Conservation (phyloP, 92 coral and sea anemone genomes). For the Parazoanthus atlanticus region DNA sequence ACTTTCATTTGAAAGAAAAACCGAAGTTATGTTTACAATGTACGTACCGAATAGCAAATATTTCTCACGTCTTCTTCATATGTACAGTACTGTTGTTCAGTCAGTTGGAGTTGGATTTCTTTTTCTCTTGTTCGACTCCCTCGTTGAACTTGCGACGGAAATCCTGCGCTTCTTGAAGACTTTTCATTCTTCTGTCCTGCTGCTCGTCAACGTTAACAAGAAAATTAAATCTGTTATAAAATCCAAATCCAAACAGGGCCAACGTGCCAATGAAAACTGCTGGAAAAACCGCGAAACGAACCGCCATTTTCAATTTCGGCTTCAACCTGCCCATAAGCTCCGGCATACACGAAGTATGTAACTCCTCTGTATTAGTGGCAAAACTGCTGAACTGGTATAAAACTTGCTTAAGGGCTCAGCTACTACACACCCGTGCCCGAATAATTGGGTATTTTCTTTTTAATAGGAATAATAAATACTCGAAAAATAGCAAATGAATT, state of each 20-base stretch:
- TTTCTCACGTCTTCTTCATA: background rate
- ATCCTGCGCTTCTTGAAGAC: constrained; percentile 76
- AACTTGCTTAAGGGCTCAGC: too few species aligned
- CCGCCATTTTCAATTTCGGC: constrained; percentile 60
- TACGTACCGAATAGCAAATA: background rate
- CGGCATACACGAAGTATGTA: constrained; percentile 20
- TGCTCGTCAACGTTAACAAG: constrained; percentile 73
- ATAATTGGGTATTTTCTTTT: too few species aligned
- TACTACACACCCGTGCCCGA: too few species aligned
- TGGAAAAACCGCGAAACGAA: constrained; percentile 81
- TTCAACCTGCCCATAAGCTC: background rate
- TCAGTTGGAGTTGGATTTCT: constrained; percentile 16
- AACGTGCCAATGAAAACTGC: constrained; percentile 81
- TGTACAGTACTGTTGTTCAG: too few species aligned
- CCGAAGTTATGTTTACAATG: background rate
- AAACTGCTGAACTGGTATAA: too few species aligned
- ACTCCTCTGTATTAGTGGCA: too few species aligned
- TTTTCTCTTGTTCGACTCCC: constrained; percentile 73
- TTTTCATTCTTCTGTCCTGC: constrained; percentile 68
- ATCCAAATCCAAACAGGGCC: constrained; percentile 80
- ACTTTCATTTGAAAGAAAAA: constrained; percentile 4
- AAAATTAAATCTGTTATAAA: constrained; percentile 85
- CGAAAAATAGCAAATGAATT: too few species aligned
- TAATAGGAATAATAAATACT: too few species aligned
- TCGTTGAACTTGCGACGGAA: constrained; percentile 78